These are phyloP conservation scores for Pelodiscus sinensis DNA, from an alignment of 2,113 vertebrate genomes.

Conservation along the genomic window DNA sequence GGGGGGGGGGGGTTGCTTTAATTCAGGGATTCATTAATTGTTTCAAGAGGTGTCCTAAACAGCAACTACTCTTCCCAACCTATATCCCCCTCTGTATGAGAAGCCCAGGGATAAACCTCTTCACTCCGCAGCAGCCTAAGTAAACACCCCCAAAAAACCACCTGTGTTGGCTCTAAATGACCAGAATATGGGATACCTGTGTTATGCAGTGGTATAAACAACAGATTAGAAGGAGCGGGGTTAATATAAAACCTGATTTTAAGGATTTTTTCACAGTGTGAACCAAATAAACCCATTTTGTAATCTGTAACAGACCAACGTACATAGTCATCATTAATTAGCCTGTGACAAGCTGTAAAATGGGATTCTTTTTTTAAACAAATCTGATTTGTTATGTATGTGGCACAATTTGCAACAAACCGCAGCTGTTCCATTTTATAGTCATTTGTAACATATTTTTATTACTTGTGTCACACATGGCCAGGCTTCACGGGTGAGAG, in stretches of 20 bases:
- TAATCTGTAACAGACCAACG: not conserved
- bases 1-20: not conserved
- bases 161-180: not conserved
- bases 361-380: conserved; percentile 6
- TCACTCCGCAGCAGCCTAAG: not conserved
- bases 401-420: not conserved
- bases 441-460: not conserved
- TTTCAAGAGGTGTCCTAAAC: not conserved
- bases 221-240: not conserved
- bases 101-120: not conserved
- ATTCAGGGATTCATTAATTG: not conserved
- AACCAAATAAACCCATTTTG: not conserved
- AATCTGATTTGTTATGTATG: not conserved
- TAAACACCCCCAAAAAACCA: not conserved
- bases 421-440: not conserved
- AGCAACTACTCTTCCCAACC: not conserved
- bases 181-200: not conserved
- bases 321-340: not conserved
- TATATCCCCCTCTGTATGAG: not conserved
- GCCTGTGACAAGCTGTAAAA: not conserved
- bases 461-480: accelerated
- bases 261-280: not conserved
- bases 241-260: not conserved
- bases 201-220: accelerated
- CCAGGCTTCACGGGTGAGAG: not conserved